A percentile compares a stretch with the other conserved stretches of the same genome.
These are phyloP conservation scores for Egretta garzetta DNA, from an alignment of 2,113 vertebrate genomes.

Conservation along the genomic window DNA sequence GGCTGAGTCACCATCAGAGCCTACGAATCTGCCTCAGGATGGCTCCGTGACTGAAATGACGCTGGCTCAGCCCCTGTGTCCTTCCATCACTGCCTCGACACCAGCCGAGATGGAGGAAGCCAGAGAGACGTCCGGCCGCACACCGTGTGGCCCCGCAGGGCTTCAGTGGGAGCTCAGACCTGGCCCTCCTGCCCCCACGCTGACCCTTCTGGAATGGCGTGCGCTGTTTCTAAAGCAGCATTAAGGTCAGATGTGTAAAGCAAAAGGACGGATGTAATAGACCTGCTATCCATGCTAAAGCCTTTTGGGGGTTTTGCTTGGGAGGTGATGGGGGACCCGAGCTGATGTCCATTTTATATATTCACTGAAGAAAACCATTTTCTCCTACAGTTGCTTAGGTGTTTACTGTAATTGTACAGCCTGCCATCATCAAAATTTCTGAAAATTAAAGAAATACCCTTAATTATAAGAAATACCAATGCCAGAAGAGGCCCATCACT, in stretches of 20 bases:
- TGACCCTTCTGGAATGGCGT: accelerated
- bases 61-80: background rate
- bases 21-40: background rate
- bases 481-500: background rate
- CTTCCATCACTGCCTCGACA: accelerated
- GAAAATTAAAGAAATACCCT: background rate
- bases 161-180: background rate
- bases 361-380: background rate
- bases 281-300: background rate
- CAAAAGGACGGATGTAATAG: accelerated
- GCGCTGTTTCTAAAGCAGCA: background rate
- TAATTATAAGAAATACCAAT: background rate
- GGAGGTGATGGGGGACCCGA: background rate
- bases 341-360: background rate
- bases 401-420: background rate
- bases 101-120: background rate
- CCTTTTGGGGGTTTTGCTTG: background rate
- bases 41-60: accelerated
- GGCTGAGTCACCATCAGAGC: background rate
- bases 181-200: background rate
- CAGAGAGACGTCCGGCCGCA: background rate
- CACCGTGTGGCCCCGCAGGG: background rate
- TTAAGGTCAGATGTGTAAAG: background rate
- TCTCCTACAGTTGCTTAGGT: background rate
- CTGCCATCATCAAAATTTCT: background rate